These are phyloP conservation scores for Pseudomyrmex flavicornis DNA, from an alignment of 1,140 invertebrate genomes.

Conservation along the genomic window DNA sequence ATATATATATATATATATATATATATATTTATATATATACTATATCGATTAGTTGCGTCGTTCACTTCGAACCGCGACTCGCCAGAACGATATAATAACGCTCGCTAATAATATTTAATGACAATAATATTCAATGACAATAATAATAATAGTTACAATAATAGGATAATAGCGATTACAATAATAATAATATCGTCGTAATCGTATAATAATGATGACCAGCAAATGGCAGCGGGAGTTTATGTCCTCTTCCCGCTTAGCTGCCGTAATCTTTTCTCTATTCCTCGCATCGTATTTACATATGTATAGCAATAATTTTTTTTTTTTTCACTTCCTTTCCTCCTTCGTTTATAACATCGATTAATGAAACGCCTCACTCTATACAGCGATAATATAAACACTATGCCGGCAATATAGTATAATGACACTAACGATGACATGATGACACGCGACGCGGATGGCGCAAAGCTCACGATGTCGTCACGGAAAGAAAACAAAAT, in stretches of 20 bases:
- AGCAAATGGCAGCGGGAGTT: conserved; percentile 52
- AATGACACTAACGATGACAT: conserved; percentile 39
- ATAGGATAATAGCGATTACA: conserved; percentile 69
- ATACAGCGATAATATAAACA: conserved; percentile 50
- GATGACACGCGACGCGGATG: conserved; percentile 24
- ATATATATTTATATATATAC: not conserved
- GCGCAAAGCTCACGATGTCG: conserved; percentile 22
- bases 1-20: no score
- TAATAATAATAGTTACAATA: conserved; percentile 66
- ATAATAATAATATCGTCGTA: conserved; percentile 71
- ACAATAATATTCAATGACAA: conserved; percentile 66
- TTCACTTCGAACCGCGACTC: conserved; percentile 29
- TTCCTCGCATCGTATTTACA: conserved; percentile 64
- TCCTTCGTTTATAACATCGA: conserved; percentile 67
- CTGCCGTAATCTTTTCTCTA: conserved; percentile 24
- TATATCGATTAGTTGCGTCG: conserved; percentile 25
- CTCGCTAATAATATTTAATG: conserved; percentile 63
- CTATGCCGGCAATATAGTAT: conserved; percentile 12
- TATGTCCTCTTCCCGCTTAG: conserved; percentile 53
- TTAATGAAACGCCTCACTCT: conserved; percentile 56
- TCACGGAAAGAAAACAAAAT: conserved; percentile 42
- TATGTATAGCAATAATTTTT: conserved; percentile 67
- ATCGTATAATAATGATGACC: conserved; percentile 72
- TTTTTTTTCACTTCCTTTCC: not conserved
- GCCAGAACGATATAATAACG: conserved; percentile 63